Evolutionary conservation across 2,888 invertebrate species (phyloP).

Genomic region (Drosophila rubida): DNA sequence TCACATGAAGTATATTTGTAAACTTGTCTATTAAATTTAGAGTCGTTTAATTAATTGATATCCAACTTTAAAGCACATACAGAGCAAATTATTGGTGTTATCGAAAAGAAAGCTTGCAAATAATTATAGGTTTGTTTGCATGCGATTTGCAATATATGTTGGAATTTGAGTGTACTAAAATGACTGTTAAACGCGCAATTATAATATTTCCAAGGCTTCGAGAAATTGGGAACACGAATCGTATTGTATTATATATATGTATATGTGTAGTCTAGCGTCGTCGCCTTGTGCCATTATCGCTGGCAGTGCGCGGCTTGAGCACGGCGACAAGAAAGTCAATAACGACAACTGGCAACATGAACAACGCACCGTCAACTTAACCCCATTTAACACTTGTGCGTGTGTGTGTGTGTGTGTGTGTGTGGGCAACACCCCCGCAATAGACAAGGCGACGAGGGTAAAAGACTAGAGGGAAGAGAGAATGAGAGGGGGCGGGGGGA

Average conservation of each 20-base stretch:
- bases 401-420: slow-evolving; percentile 20
- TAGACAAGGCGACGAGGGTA: slow-evolving; percentile 4
- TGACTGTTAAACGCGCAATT: too few species aligned
- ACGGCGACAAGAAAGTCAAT: slow-evolving; percentile 18
- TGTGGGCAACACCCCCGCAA: slow-evolving; percentile 42
- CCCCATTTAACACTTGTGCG: slow-evolving; percentile 73
- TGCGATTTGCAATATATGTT: too few species aligned
- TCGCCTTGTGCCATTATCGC: slow-evolving; percentile 11
- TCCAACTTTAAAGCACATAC: too few species aligned
- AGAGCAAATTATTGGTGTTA: too few species aligned
- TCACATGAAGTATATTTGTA: too few species aligned
- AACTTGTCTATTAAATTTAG: too few species aligned
- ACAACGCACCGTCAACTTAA: slow-evolving; percentile 61
- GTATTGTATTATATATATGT: too few species aligned
- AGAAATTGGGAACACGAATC: neutral
- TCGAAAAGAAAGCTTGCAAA: too few species aligned
- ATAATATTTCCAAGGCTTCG: too few species aligned
- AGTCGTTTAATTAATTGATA: neutral
- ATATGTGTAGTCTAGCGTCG: slow-evolving; percentile 3
- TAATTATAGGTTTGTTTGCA: too few species aligned
- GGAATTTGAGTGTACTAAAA: too few species aligned
- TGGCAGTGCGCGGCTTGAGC: slow-evolving; percentile 32
- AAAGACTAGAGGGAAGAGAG: too few species aligned
- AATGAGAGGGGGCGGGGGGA: neutral
- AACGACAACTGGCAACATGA: slow-evolving; percentile 53